These are phyloP conservation scores for Periophthalmus magnuspinnatus DNA, from an alignment of 2,797 vertebrate species.

Conservation along the genomic window DNA sequence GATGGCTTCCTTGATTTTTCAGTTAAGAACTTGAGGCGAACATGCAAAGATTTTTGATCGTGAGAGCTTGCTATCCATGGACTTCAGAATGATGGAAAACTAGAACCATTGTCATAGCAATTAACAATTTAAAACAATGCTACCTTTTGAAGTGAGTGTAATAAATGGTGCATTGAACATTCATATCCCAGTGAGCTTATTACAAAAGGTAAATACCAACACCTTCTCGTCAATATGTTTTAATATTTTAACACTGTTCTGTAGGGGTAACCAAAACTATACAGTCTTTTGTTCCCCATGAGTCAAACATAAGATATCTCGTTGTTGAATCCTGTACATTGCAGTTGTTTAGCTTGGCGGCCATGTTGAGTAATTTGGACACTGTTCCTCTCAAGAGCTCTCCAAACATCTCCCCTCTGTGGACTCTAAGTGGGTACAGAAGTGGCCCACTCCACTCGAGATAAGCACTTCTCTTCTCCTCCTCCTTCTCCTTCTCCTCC, in stretches of 20 bases:
- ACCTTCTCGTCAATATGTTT: neutral
- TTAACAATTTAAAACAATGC: no score
- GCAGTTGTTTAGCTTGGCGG: slow-evolving; percentile 3
- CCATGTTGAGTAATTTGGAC: slow-evolving; percentile 51
- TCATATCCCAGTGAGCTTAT: neutral
- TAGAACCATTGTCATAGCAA: no score
- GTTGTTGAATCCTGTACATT: neutral
- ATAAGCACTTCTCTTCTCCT: slow-evolving; percentile 33
- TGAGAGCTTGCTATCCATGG: neutral
- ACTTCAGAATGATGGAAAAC: no score
- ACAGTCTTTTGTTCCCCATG: neutral
- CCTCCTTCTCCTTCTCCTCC: no score
- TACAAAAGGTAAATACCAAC: neutral
- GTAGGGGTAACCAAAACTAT: neutral
- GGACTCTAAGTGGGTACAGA: slow-evolving; percentile 53
- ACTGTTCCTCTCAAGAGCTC: slow-evolving; percentile 70
- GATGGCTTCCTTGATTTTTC: neutral
- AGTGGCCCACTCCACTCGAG: slow-evolving; percentile 66
- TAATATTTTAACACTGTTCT: neutral
- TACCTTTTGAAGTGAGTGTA: no score
- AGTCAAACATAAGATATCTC: neutral
- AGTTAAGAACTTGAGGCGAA: neutral
- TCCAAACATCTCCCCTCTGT: slow-evolving; percentile 63
- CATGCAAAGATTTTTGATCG: neutral
- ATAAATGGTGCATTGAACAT: neutral